These are phyloP conservation scores for Limonius californicus DNA, from an alignment of 1,140 invertebrate species.

Conservation along the genomic window DNA sequence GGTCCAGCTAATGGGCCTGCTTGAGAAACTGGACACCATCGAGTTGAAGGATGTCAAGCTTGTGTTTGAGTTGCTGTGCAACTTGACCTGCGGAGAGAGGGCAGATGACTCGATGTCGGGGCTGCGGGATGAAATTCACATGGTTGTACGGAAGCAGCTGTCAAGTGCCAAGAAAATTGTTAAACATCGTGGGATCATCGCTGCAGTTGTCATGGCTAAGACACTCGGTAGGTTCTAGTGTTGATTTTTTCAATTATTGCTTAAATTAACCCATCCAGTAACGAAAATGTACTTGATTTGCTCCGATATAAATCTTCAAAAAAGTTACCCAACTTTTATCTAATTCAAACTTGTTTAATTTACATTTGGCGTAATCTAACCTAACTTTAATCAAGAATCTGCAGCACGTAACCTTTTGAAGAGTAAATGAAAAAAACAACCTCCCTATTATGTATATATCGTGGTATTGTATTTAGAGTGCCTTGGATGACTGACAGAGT, in stretches of 20 bases:
- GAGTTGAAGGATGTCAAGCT: conserved; percentile 53
- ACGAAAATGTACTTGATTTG: too few relatives aligned
- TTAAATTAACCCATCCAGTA: too few relatives aligned
- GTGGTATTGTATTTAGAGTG: too few relatives aligned
- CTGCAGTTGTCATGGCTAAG: conserved; percentile 49
- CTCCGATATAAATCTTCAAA: too few relatives aligned
- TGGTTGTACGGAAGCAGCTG: conserved; percentile 61
- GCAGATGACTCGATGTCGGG: conserved; percentile 46
- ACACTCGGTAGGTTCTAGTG: conserved; percentile 35
- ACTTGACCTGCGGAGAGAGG: conserved; percentile 51
- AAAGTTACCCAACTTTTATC: too few relatives aligned
- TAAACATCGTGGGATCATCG: conserved; percentile 50
- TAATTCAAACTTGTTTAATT: too few relatives aligned
- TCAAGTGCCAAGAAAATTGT: conserved; percentile 48
- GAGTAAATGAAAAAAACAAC: too few relatives aligned
- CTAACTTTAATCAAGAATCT: too few relatives aligned
- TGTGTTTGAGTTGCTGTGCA: conserved; percentile 53
- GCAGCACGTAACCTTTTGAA: too few relatives aligned
- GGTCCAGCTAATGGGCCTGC: conserved; percentile 49
- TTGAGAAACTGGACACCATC: conserved; percentile 57
- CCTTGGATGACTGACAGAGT: too few relatives aligned
- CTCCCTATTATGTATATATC: too few relatives aligned
- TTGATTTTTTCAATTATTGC: neutral
- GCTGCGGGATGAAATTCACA: conserved; percentile 58
- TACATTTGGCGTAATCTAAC: too few relatives aligned